Base-by-base conservation (phyloP, 2,888 invertebrate species). In the Platycheirus rosarum region DNA sequence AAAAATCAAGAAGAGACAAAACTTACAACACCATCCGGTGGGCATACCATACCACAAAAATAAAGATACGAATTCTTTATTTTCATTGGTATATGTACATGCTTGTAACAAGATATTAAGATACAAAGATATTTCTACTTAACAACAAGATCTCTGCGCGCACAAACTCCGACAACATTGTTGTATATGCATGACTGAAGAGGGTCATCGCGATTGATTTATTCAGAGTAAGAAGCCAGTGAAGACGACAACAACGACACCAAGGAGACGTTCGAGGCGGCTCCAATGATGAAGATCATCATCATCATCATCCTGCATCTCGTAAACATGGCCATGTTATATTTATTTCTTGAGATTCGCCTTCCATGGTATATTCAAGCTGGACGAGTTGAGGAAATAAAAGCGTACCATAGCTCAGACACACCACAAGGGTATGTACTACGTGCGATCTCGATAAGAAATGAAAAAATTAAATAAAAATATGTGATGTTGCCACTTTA, bases 121-220 rank as follows among this genome's bases (percentile, higher is more conserved):
- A 73, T 79, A 53, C 48, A 63, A 63, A 73, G 60, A 78, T 71
- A 53, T 35, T 65, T 71, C 70, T 29, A 55, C 70, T 71, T 66
- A 66, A 77, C 51, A 57, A 44, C 40, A 46, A 60, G 53, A 60
- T 51, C 53, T 62, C 60, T 35, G 51, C 51, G 49, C 53, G 32
- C 42, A 60, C 51, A 70, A 60, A 57, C 57, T 32, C 55, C 48
- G 35, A 13, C 29, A 26, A 18, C 37, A 55, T 37, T 37, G 55
- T 55, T 14, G 55, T 8, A 29, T 68, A 73, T 73, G 73, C 73
- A 73, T 73, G 78, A 68, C 78, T 79, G 78, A 79, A 79, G 78
- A 79, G 73, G 78, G 78, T 73, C 78, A 79, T 73, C 55, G 40
- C 73, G 78, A 79, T 79, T 79, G 78, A 79, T 79, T 79, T 79